Percentiles rank a stretch among this genome's conserved stretches.
These are phyloP conservation scores for Fistularia commersonii DNA, from an alignment of 2,797 vertebrate genomes.

Conservation along the genomic window DNA sequence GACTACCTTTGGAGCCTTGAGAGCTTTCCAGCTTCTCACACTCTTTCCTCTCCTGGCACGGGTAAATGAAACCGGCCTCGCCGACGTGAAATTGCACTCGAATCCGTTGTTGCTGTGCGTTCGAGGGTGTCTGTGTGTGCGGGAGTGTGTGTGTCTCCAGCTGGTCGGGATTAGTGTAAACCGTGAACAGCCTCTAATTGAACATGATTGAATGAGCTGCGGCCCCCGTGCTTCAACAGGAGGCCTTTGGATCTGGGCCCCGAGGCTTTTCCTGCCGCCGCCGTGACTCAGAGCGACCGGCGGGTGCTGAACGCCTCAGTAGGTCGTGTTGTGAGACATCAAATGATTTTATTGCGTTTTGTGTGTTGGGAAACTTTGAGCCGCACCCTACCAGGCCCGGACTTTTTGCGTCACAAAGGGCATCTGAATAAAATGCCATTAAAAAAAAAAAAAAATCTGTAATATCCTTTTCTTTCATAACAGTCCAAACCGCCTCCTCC, in stretches of 20 bases:
- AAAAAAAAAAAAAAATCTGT: neutral
- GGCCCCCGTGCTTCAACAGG: too few species aligned
- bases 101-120: conserved; percentile 6
- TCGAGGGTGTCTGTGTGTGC: conserved; percentile 24
- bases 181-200: conserved; percentile 55
- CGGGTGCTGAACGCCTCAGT: conserved; percentile 20
- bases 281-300: conserved; percentile 32
- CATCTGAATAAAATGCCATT: neutral
- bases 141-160: conserved; percentile 37
- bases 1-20: conserved; percentile 26
- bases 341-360: conserved; percentile 1
- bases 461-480: conserved; percentile 8
- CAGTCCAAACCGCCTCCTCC: conserved; percentile 9
- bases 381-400: conserved; percentile 16
- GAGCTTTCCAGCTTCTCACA: conserved; percentile 16
- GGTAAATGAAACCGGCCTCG: conserved; percentile 15
- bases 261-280: conserved; percentile 31
- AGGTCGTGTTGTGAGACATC: conserved; percentile 27
- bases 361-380: conserved; percentile 5
- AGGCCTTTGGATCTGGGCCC: conserved; percentile 21
- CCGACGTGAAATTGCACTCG: conserved; percentile 7
- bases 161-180: conserved; percentile 53
- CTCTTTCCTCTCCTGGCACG: conserved; percentile 9
- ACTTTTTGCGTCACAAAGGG: conserved; percentile 1
- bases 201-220: conserved; percentile 62